These are phyloP conservation scores for Eriocheir sinensis DNA, from an alignment of 1,140 invertebrate genomes.

Conservation along the genomic window DNA sequence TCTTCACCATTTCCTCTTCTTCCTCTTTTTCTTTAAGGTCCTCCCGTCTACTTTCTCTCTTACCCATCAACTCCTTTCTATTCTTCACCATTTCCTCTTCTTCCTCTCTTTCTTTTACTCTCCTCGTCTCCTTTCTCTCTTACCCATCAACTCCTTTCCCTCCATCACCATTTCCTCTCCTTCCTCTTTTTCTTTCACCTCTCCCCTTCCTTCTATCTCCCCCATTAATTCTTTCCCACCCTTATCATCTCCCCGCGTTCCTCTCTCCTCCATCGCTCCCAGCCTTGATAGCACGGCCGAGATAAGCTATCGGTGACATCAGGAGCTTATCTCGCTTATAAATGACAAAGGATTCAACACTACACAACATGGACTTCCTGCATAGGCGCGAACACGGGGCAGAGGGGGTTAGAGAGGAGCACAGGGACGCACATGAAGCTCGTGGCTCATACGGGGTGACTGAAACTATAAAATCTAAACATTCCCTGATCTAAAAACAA, in stretches of 20 bases:
- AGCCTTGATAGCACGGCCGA: not conserved
- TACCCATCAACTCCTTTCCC: not conserved
- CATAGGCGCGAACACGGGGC: too few relatives aligned
- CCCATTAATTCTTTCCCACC: not conserved
- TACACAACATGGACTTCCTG: too few relatives aligned
- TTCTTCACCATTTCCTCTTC: not conserved
- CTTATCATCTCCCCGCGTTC: not conserved
- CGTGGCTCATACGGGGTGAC: too few relatives aligned
- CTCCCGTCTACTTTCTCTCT: not conserved
- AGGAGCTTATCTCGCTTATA: not conserved
- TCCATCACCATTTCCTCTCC: not conserved
- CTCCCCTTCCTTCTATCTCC: constrained; percentile 2
- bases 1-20: not conserved
- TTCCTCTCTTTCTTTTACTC: not conserved
- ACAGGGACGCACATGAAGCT: too few relatives aligned
- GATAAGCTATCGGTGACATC: not conserved
- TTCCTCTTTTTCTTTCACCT: not conserved
- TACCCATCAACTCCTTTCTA: not conserved
- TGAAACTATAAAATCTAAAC: too few relatives aligned
- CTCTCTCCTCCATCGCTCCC: not conserved
- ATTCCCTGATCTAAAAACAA: too few relatives aligned
- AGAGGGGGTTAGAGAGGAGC: too few relatives aligned
- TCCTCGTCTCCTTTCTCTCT: not conserved
- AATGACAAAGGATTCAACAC: not conserved
- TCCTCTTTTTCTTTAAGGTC: not conserved